Evolutionary conservation across 2,888 invertebrate genomes (phyloP).

Genomic region (Furcula furcula): DNA sequence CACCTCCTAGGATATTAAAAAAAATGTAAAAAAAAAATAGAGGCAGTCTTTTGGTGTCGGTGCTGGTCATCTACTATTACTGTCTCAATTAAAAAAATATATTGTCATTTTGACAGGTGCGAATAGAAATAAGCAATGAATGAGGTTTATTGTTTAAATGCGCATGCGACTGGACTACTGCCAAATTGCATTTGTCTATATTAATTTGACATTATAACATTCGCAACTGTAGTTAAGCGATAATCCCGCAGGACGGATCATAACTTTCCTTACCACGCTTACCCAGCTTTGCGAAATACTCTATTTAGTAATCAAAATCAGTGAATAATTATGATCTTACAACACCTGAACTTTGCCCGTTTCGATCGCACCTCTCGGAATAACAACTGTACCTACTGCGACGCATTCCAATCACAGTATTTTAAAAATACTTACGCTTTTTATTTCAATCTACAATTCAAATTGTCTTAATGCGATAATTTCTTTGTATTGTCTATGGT

Average conservation of each 20-base stretch:
- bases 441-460: conserved; percentile 28
- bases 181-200: neutral
- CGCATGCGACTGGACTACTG: neutral
- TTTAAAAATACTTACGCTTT: conserved; percentile 56
- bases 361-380: conserved; percentile 8
- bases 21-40: conserved; percentile 25
- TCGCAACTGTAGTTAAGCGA: neutral
- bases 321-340: neutral
- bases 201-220: neutral
- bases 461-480: conserved; percentile 19
- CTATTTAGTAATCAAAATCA: too few species aligned
- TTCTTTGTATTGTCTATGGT: conserved; percentile 43
- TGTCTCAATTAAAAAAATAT: conserved; percentile 53
- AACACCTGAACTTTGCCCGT: neutral
- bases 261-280: conserved; percentile 13
- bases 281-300: conserved; percentile 11
- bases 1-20: conserved; percentile 65
- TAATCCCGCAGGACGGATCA: neutral
- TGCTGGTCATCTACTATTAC: conserved; percentile 61
- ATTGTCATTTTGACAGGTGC: conserved; percentile 25
- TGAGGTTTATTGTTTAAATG: neutral
- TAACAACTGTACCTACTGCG: conserved; percentile 37
- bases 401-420: conserved; percentile 78
- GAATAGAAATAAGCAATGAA: conserved; percentile 1
- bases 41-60: conserved; percentile 51